Conservation (phyloP, 2,888 invertebrate genomes). For the Baronia brevicornis region DNA sequence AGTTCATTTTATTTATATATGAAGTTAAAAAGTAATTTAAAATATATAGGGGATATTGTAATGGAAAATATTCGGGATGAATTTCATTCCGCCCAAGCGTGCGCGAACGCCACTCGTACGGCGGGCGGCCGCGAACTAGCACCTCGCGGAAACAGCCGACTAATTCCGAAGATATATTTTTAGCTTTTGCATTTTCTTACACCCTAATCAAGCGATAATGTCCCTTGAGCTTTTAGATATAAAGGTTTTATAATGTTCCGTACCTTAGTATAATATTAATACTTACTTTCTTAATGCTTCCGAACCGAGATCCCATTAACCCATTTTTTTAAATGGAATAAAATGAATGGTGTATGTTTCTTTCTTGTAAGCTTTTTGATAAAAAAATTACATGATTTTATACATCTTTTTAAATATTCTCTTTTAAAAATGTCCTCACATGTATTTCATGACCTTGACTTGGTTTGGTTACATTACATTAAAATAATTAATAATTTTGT, state of each 20-base stretch:
- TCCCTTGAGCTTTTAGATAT: constrained; percentile 4
- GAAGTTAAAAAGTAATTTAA: neutral
- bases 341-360: constrained; percentile 36
- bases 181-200: constrained; percentile 47
- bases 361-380: constrained; percentile 5
- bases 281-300: constrained; percentile 49
- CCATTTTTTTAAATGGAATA: constrained; percentile 54
- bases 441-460: constrained; percentile 1
- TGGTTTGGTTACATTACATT: constrained; percentile 1
- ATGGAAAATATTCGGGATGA: constrained; percentile 6
- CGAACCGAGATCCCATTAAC: constrained; percentile 57
- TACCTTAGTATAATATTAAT: constrained; percentile 25
- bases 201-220: constrained; percentile 16
- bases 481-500: too few species aligned
- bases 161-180: constrained; percentile 58
- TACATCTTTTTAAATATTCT: neutral
- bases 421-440: constrained; percentile 2
- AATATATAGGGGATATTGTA: neutral
- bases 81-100: constrained; percentile 41
- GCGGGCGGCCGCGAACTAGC: constrained; percentile 61
- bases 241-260: constrained; percentile 17
- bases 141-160: constrained; percentile 47
- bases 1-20: too few species aligned
- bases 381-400: neutral
- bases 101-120: constrained; percentile 45